Evolutionary conservation across 92 coral and sea anemone genomes (phyloP), one percentile per base, ranked within the genome.

Genomic region (Paramuricea clavata): DNA sequence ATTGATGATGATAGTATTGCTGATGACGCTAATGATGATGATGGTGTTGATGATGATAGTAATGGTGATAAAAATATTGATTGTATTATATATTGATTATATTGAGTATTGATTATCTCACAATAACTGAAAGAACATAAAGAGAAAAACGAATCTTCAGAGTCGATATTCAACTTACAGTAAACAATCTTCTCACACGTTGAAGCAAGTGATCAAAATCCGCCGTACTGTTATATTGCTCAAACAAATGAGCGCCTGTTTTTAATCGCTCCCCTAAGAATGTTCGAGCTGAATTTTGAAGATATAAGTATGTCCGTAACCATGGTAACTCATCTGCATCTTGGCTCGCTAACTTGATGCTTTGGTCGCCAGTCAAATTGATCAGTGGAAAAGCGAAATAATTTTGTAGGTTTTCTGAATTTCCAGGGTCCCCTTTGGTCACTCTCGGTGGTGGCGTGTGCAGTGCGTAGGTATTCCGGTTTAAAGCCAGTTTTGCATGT

Each of bases 301-400:
- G 41, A 52, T 76, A 33, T 2, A 22, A 5, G 64, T 76, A 76
- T 15, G 25, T 25, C 47, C 50, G 68, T 30, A 76, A 76, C 82
- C 82, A 76, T 50, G 67, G 82, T 19, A 25, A 76, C 68, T 76
- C 82, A 15, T 76, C 67, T 22, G 23, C 8, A 50, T 76, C 82
- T 44, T 19, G 39, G 23, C 28, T n/a, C 21, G 82, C 26, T 32
- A 76, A 52, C 25, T 5, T 26, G 15, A 0, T 0, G 28, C 26
- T 32, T 54, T 76, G 25, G 5, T 50, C 23, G 23, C 2, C 12
- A 11, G 82, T 76, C 41, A 76, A 30, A 21, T 76, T 54, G 25
- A 76, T 26, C 43, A 76, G 30, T 28, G 82, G 82, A 19, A 76
- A 76, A 5, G 50, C n/a, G 30, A 76, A 76, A 1, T 16, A 21